Percentiles rank a stretch among this genome's conserved stretches.
These are phyloP conservation scores for Lota lota DNA, from an alignment of 2,113 vertebrate species.

Conservation along the genomic window DNA sequence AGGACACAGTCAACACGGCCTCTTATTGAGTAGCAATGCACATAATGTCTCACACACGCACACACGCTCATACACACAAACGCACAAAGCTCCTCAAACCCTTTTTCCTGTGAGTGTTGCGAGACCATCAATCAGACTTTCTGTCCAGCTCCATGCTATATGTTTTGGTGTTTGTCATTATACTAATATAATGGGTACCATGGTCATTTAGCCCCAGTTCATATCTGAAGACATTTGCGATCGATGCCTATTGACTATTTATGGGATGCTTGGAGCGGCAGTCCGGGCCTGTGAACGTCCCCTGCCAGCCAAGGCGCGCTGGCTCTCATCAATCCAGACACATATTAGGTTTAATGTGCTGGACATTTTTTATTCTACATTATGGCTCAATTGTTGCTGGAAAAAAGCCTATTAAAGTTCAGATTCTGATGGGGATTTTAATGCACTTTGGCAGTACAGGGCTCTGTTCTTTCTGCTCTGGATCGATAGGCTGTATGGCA, in stretches of 20 bases:
- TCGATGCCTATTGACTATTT: constrained; percentile 63
- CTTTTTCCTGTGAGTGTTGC: constrained; percentile 28
- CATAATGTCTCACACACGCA: not conserved
- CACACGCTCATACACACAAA: constrained; percentile 2
- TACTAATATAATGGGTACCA: constrained; percentile 44
- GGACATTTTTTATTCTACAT: constrained; percentile 21
- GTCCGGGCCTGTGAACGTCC: constrained; percentile 46
- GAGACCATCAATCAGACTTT: constrained; percentile 50
- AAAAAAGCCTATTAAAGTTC: constrained; percentile 39
- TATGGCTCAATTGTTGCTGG: constrained; percentile 30
- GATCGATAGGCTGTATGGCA: constrained; percentile 37
- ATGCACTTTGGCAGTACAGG: constrained; percentile 15
- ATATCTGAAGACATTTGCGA: constrained; percentile 53
- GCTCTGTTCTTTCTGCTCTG: not conserved
- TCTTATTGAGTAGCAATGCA: too few species aligned
- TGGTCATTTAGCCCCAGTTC: constrained; percentile 48
- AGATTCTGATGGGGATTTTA: constrained; percentile 20
- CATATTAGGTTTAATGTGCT: constrained; percentile 41
- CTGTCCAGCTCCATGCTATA: constrained; percentile 53
- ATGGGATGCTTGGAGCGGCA: constrained; percentile 50
- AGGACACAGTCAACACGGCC: too few species aligned
- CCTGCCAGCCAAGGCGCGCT: constrained; percentile 33
- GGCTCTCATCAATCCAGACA: constrained; percentile 43
- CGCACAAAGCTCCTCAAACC: not conserved
- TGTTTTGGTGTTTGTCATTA: constrained; percentile 58